Conservation (phyloP, 2,113 vertebrate genomes). For the Lamprotornis superbus region DNA sequence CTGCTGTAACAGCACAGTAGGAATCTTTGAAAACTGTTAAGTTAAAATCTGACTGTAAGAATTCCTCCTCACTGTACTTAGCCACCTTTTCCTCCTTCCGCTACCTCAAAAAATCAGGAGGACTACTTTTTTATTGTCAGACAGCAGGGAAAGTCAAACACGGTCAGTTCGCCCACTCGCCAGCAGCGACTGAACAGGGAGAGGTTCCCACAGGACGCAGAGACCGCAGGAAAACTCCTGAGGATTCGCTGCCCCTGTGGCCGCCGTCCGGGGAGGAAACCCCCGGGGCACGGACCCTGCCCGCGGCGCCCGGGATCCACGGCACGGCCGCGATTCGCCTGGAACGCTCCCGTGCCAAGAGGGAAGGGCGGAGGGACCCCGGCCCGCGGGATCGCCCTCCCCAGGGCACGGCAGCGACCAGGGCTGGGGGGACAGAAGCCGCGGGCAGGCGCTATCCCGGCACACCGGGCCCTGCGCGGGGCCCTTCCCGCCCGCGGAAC, state of each 20-base stretch:
- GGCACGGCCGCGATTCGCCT: not conserved
- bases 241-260: not conserved
- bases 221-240: not conserved
- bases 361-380: not conserved
- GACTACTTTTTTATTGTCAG: not conserved
- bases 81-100: accelerated
- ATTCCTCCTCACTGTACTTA: not conserved
- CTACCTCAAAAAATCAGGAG: not conserved
- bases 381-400: not conserved
- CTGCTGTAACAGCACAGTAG: not conserved
- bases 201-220: not conserved
- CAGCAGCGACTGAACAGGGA: accelerated
- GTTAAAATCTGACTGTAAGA: not conserved
- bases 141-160: not conserved
- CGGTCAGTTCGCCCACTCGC: not conserved
- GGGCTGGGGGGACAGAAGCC: no score
- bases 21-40: no score
- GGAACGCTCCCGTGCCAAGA: not conserved
- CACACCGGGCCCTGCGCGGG: not conserved
- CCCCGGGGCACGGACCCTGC: not conserved
- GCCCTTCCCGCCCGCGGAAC: not conserved
- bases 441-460: not conserved
- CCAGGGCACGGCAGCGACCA: not conserved
- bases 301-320: not conserved
- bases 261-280: not conserved